Base-by-base conservation (phyloP, 2,113 vertebrate species). In the Calyptomena viridis region DNA sequence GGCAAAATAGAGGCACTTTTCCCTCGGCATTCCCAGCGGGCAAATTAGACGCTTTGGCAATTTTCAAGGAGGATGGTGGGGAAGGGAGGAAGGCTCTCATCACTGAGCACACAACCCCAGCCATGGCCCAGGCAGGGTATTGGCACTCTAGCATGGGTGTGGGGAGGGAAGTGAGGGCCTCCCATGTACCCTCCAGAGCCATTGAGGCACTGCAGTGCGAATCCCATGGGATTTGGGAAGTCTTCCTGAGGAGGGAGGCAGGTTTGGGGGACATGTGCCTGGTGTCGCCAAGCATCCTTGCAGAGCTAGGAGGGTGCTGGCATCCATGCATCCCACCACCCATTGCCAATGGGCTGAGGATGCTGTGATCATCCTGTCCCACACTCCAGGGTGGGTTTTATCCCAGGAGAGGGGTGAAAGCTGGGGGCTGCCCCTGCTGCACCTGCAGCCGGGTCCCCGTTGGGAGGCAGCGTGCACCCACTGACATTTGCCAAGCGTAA, bases 401-500 rank as follows among this genome's bases (percentile, higher is more conserved):
- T 30, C 86, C 77, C 30, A 0, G 2, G 50, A 15, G 73, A 37
- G 53, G 4, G 35, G 6, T 5, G 50, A 53, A 84, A 85, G 22
- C 77, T 11, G 0, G 2, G 49, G 59, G 75, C 67, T 89, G 87
- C 0, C 3, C 90, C 92, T 2, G 4, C 63, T 73, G 85, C 90
- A 94, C 93, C 95, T 91, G 94, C 94, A 82, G 86, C 86, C 1
- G 12, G 80, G 69, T 63, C 73, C 87, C 92, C 44, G 80, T 96
- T 95, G 95, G 92, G 67, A 97, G 97, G 97, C 97, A 94, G 88
- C 69, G 90, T 63, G 69, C 97, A 95, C 97, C 98, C 97, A 97
- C 96, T 98, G 98, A 98, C 98, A 98, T 98, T 98, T 98, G 97
- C 98, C 89, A 79, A 98, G 98, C 97, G 91, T 98, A 98, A 98